Base-by-base conservation (phyloP, 2,888 invertebrate genomes). In the Gortyna flavago region DNA sequence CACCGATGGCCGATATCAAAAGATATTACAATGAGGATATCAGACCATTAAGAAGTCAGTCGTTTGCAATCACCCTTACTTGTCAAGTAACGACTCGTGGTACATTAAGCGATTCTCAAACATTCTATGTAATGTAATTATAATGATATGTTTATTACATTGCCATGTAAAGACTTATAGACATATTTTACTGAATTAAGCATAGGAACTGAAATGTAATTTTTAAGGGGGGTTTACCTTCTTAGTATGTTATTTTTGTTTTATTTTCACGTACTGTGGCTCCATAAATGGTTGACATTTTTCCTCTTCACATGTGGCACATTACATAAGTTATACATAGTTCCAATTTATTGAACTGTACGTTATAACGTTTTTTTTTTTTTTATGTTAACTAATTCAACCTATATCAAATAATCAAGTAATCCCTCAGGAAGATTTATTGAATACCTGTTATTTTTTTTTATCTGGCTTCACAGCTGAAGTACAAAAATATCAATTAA, bases 151-250 rank as follows among this genome's bases (percentile, higher is more conserved):
- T 62, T 51, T 29, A 69, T 29, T 54, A 44, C 25, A 70, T 77
- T 77, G 77, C 62, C 78, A 77, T 77, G 13, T 67, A 61, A 67
- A 77, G 11, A 77, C 67, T 61, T 76, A 16, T 48, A 65, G 7
- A 25, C 25, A 38, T 48, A 41, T 32, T 41, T 38, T 41, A 62
- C 44, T 44, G 29, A 72, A 71, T 41, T 65, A 57, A 29, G 2
- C n/a, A 21, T 41, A 59, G 6, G 2, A n/a, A 51, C 32, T 44
- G 16, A 54, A 62, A 48, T 29, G 16, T 62, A 62, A 44, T 8
- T 51, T 68, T 70, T 25, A 57, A 57, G 48, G 8, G 57, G 7
- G 38, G 29, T 38, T 38, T 54, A 29, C 35, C 54, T 57, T 76
- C 7, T 32, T n/a, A 38, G 57, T 64, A 41, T n/a, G 48, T 41